These are phyloP conservation scores for Trematocara unimaculatum DNA, from an alignment of 2,113 vertebrate genomes.

Conservation along the genomic window DNA sequence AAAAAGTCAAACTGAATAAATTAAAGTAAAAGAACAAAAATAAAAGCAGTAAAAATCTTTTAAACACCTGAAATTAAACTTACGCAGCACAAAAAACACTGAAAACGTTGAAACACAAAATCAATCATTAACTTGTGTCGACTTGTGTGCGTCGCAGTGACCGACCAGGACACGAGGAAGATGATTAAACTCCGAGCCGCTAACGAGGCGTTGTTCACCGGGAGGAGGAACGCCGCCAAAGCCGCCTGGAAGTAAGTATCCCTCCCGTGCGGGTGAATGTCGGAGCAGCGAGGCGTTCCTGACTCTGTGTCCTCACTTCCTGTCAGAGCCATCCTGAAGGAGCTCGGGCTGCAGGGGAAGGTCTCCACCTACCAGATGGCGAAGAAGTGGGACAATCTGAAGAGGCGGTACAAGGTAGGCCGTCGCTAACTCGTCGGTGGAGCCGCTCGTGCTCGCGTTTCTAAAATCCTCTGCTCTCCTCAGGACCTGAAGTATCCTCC, in stretches of 20 bases:
- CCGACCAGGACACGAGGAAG: conserved; percentile 70
- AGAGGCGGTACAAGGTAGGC: conserved; percentile 73
- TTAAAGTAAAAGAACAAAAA: not conserved
- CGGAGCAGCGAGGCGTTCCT: not conserved
- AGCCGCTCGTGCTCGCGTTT: not conserved
- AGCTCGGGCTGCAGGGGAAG: conserved; percentile 69
- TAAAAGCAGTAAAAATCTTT: not conserved
- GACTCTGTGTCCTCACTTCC: not conserved
- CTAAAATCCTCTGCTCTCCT: not conserved
- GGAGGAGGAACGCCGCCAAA: conserved; percentile 73
- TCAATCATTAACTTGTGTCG: not conserved
- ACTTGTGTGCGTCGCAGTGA: conserved; percentile 42
- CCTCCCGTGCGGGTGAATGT: not conserved
- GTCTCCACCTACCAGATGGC: conserved; percentile 73
- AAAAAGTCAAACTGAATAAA: not conserved
- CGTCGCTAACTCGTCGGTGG: rapidly evolving
- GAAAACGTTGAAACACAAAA: not conserved
- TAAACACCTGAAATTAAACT: not conserved
- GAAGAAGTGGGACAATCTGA: conserved; percentile 79
- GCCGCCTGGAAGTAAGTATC: conserved; percentile 68
- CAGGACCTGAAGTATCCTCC: conserved; percentile 74
- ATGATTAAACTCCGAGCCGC: conserved; percentile 71
- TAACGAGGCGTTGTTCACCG: conserved; percentile 69
- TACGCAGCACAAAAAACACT: rapidly evolving
- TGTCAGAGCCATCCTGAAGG: conserved; percentile 69